Evolutionary conservation across 53 echinoderm and acorn worm genomes (phyloP).

Genomic region (Zoroaster sp.): DNA sequence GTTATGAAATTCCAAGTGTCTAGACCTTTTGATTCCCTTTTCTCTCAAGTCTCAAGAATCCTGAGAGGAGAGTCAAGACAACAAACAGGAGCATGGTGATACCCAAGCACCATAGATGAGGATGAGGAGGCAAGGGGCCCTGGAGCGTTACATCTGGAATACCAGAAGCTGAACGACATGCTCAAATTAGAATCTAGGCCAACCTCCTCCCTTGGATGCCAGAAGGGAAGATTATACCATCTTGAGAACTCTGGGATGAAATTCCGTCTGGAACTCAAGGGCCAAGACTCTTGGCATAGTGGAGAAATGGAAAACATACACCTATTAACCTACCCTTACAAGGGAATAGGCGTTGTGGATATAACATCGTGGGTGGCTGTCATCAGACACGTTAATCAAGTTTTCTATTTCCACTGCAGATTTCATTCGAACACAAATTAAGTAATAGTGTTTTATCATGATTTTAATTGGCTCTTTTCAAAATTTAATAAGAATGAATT

Average conservation of each 20-base stretch:
- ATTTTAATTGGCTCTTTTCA: no score
- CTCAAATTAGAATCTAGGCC: constrained; percentile 47
- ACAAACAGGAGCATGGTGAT: neutral
- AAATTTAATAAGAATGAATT: no score
- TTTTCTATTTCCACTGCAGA: neutral
- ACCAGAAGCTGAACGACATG: neutral
- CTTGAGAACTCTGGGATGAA: constrained; percentile 14
- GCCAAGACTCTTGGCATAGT: neutral
- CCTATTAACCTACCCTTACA: neutral
- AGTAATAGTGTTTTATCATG: no score
- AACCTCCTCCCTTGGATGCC: constrained; percentile 20
- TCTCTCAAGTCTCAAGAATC: neutral
- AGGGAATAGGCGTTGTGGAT: neutral
- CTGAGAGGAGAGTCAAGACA: neutral
- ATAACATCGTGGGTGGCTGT: neutral
- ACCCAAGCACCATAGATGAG: neutral
- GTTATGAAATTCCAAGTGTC: neutral
- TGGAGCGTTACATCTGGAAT: neutral
- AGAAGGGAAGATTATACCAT: constrained; percentile 9
- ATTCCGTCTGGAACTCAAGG: constrained; percentile 1
- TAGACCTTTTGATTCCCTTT: neutral
- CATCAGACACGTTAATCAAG: neutral
- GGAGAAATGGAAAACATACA: neutral
- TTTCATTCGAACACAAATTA: neutral
- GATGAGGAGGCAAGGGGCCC: neutral